These are phyloP conservation scores for Drosophila phalerata DNA, from an alignment of 2,888 invertebrate genomes.

Conservation along the genomic window DNA sequence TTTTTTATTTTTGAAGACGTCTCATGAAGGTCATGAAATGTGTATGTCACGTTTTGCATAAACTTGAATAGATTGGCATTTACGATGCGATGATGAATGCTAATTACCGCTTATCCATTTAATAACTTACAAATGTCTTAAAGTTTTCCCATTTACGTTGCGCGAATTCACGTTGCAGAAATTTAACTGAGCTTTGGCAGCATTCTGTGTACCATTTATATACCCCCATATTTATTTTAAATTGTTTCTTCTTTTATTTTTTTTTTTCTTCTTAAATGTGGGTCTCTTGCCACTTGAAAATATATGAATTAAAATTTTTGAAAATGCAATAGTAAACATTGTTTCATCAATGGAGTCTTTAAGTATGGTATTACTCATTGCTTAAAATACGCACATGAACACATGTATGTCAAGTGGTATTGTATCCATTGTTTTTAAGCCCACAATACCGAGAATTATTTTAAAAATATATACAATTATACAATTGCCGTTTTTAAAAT, in stretches of 20 bases:
- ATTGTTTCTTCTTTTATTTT: background rate
- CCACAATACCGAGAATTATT: background rate
- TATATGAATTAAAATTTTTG: background rate
- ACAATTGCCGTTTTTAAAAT: background rate
- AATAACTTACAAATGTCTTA: slow-evolving; percentile 9
- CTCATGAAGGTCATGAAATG: slow-evolving; percentile 9
- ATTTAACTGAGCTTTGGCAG: background rate
- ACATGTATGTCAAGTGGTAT: slow-evolving; percentile 13
- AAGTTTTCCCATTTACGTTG: slow-evolving; percentile 1
- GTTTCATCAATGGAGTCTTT: slow-evolving; percentile 12
- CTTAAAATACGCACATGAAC: slow-evolving; percentile 5
- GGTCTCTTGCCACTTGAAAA: slow-evolving; percentile 1
- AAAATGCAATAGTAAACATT: background rate
- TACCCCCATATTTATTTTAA: background rate
- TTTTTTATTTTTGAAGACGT: slow-evolving; percentile 3
- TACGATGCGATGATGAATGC: slow-evolving; percentile 48
- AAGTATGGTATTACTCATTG: slow-evolving; percentile 8
- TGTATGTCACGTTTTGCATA: slow-evolving; percentile 65
- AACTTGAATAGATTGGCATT: slow-evolving; percentile 42
- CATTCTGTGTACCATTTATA: slow-evolving; percentile 7
- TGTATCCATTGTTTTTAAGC: background rate
- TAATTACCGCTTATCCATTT: slow-evolving; percentile 46
- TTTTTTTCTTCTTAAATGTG: background rate
- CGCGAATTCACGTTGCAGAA: slow-evolving; percentile 4
- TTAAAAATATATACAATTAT: too few species aligned